Conservation (phyloP, 2,888 invertebrate species). For the Morpho helenor region DNA sequence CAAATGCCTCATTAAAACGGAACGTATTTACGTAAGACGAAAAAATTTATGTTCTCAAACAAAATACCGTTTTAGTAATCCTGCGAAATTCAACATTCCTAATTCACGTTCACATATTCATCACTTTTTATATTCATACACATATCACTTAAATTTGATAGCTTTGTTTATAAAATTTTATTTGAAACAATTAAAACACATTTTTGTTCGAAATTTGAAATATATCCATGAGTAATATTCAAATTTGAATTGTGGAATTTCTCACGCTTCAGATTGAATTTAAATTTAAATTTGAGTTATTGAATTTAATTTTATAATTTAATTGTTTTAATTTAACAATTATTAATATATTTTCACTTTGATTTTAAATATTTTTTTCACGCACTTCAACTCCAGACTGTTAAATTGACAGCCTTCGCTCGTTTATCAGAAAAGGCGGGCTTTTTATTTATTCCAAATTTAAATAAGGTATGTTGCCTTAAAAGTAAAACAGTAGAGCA, state of each 20-base stretch:
- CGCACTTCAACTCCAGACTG: not conserved
- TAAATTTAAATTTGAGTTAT: not conserved
- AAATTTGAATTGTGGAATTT: not conserved
- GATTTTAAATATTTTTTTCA: not conserved
- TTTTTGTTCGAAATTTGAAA: too few relatives aligned
- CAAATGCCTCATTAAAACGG: slow-evolving; percentile 20
- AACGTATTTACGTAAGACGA: slow-evolving; percentile 17
- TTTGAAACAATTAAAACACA: too few relatives aligned
- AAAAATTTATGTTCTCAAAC: slow-evolving; percentile 13
- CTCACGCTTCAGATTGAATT: too few relatives aligned
- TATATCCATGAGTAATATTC: not conserved
- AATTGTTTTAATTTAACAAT: too few relatives aligned
- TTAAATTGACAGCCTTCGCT: not conserved
- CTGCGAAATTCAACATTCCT: slow-evolving; percentile 1
- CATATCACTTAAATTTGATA: slow-evolving; percentile 13
- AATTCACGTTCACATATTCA: too few relatives aligned
- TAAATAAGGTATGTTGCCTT: not conserved
- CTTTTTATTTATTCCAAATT: slow-evolving; percentile 4
- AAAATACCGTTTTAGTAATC: slow-evolving; percentile 14
- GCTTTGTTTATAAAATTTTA: not conserved
- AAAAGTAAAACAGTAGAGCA: slow-evolving; percentile 46
- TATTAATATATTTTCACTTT: too few relatives aligned
- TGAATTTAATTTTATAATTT: too few relatives aligned
- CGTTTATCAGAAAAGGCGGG: not conserved
- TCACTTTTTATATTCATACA: slow-evolving; percentile 1